Conservation (phyloP, 2,888 invertebrate species). For the Nomada ferruginata region DNA sequence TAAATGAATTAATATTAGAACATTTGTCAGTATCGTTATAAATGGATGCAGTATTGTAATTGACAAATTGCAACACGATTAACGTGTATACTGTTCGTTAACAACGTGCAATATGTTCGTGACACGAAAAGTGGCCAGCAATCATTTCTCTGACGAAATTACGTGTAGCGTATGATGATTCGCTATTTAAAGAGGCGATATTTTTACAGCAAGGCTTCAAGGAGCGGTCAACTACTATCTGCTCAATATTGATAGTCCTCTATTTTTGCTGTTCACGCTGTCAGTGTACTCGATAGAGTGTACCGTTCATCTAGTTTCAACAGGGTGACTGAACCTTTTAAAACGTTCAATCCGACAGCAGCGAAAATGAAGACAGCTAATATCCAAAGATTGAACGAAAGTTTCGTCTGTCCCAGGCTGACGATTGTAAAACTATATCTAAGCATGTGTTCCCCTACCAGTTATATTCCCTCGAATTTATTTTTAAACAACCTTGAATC, state of each 20-base stretch:
- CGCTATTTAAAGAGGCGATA: slow-evolving; percentile 48
- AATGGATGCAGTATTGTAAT: not conserved
- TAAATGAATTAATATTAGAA: too few species aligned
- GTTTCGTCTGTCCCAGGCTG: too few species aligned
- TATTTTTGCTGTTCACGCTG: slow-evolving; percentile 44
- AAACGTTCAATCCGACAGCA: not conserved
- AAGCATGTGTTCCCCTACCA: too few species aligned
- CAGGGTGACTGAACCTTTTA: slow-evolving; percentile 51
- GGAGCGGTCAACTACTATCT: slow-evolving; percentile 41
- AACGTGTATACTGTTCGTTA: not conserved
- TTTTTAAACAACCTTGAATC: too few species aligned
- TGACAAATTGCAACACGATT: not conserved
- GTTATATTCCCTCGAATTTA: too few species aligned
- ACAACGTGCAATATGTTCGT: slow-evolving; percentile 20
- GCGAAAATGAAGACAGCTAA: too few species aligned
- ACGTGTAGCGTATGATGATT: slow-evolving; percentile 27
- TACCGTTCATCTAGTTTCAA: slow-evolving; percentile 15
- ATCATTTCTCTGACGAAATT: slow-evolving; percentile 44
- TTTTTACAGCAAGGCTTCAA: slow-evolving; percentile 48
- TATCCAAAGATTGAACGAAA: too few species aligned
- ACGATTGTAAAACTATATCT: too few species aligned
- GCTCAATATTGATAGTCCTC: slow-evolving; percentile 46
- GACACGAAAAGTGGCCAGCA: slow-evolving; percentile 35
- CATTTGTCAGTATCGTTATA: too few species aligned
- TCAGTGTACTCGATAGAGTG: slow-evolving; percentile 2